Evolutionary conservation across 2,113 vertebrate genomes (phyloP).

Genomic region (Puntigrus tetrazona): DNA sequence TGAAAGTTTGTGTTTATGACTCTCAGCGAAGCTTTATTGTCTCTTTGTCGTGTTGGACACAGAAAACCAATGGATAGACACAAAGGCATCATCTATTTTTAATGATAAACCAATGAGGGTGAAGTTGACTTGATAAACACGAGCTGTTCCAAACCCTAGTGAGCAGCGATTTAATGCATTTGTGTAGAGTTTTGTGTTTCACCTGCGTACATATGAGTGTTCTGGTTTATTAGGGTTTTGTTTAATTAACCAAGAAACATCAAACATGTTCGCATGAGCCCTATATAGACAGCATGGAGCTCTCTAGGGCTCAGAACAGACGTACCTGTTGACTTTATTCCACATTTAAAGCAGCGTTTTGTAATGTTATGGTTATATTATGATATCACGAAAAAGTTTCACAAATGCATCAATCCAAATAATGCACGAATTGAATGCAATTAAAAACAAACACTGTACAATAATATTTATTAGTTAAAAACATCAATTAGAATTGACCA

Average conservation of each 20-base stretch:
- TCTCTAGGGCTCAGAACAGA: not conserved
- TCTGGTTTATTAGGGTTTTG: not conserved
- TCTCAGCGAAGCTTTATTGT: not conserved
- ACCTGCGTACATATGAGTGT: not conserved
- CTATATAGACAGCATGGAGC: not conserved
- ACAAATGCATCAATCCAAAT: not conserved
- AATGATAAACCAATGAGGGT: not conserved
- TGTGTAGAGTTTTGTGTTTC: not conserved
- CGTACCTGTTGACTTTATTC: not conserved
- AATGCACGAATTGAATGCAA: not conserved
- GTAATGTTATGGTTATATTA: not conserved
- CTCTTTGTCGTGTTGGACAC: slow-evolving; percentile 6
- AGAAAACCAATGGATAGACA: not conserved
- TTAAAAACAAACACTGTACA: no score
- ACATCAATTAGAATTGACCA: no score
- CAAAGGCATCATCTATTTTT: slow-evolving; percentile 13
- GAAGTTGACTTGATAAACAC: not conserved
- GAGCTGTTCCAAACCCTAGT: not conserved
- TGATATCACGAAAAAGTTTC: no score
- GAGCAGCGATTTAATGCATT: not conserved
- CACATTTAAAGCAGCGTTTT: not conserved
- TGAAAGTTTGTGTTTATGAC: not conserved
- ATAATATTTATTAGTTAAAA: no score
- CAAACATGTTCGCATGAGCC: not conserved
- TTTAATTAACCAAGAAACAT: no score